Base-by-base conservation (phyloP, 2,888 invertebrate species). In the Agrenia bidenticulata region DNA sequence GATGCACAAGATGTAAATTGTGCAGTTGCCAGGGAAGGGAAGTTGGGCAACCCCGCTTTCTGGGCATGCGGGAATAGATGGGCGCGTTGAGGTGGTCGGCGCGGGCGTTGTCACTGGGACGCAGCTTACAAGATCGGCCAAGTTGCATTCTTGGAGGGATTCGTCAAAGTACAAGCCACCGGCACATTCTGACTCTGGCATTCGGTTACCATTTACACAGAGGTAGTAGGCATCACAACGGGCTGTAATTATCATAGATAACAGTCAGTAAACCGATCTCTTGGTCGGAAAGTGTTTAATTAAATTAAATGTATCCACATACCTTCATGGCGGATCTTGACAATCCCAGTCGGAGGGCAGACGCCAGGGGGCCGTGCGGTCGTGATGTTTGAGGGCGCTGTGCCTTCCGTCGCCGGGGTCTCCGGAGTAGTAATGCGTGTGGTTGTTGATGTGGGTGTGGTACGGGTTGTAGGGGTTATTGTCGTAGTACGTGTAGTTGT, bases 61-160 rank as follows among this genome's bases (percentile, higher is more conserved):
- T 1, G 63, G 66, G 17, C 66, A 66, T 4, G 55, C 55, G 17
- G 61, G 60, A 15, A 77, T 74, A 17, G 77, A 77, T 21, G 77
- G 76, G 41, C 78, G 76, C 39, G 78, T 76, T 61, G 77, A 70
- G 50, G 77, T 73, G 19, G 74, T 74, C 27, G 78, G 77, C 64
- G 77, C 78, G 49, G 77, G 76, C 45, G 78, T 75, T 41, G 78
- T 76, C 61, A 76, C 71, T 50, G 77, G 73, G 54, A 77, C 76
- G 62, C 79, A 60, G 24, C 64, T 78, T 41, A 75, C 77, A 17
- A 78, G 73, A 17, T 75, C 57, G 77, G 78, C 64, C 78, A 77
- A 57, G 75, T 70, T 24, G 75, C 74, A 27, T n/a, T 67, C 64
- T 26, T 61, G 53, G 5, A 45, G n/a, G 9, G 2, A 17, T 1